A percentile compares a stretch with the other conserved stretches of the same genome.
These are phyloP conservation scores for Natrix natrix DNA, from an alignment of 2,797 vertebrate genomes.

Conservation along the genomic window DNA sequence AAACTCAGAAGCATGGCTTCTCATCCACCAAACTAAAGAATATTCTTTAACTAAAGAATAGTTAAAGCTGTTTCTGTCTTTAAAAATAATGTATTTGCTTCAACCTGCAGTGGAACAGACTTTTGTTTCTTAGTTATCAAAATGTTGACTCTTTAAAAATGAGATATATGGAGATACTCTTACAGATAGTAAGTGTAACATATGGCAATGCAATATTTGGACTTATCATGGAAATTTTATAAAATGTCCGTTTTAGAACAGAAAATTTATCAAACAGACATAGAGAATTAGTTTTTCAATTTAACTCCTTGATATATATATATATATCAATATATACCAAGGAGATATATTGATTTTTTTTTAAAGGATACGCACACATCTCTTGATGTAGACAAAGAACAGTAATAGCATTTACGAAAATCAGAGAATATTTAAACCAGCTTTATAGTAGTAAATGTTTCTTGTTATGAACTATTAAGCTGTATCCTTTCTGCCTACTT, in stretches of 20 bases:
- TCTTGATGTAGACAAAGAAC: constrained; percentile 17
- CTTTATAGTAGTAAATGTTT: background rate
- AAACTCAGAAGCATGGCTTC: background rate
- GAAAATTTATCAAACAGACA: constrained; percentile 24
- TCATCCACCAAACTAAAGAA: constrained; percentile 23
- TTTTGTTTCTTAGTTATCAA: background rate
- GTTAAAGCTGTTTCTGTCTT: background rate
- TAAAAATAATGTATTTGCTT: background rate
- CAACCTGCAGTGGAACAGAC: background rate
- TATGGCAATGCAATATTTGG: background rate
- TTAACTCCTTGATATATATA: background rate
- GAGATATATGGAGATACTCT: background rate
- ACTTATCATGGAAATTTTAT: background rate
- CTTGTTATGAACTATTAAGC: background rate
- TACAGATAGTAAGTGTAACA: background rate
- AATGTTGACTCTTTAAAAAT: constrained; percentile 1
- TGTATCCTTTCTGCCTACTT: background rate
- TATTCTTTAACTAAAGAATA: constrained; percentile 17
- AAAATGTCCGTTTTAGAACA: constrained; percentile 8
- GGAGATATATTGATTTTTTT: background rate
- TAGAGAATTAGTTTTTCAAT: background rate
- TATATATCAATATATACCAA: background rate
- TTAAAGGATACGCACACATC: background rate
- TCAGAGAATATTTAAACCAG: background rate
- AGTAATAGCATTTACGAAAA: background rate